Evolutionary conservation across 2,113 vertebrate genomes (phyloP).

Genomic region (Gila orcuttii): DNA sequence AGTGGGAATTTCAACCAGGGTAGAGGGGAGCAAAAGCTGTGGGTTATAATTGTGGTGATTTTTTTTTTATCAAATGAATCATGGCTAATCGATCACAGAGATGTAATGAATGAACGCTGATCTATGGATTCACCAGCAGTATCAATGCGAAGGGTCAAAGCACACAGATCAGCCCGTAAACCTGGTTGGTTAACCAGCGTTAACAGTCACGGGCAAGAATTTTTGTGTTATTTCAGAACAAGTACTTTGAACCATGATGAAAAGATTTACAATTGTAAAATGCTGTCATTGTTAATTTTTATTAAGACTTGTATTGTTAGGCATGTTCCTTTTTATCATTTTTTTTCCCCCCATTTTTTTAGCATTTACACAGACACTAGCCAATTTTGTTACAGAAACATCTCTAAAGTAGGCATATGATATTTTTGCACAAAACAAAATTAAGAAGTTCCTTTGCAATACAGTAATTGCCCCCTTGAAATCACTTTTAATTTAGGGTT

Average conservation of each 20-base stretch:
- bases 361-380: conserved; percentile 32
- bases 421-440: conserved; percentile 64
- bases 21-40: conserved; percentile 68
- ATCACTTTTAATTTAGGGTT: conserved; percentile 71
- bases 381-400: conserved; percentile 54
- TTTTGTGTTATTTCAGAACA: conserved; percentile 63
- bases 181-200: conserved; percentile 66
- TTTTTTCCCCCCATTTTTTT: conserved; percentile 57
- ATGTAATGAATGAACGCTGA: conserved; percentile 72
- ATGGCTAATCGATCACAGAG: conserved; percentile 73
- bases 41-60: conserved; percentile 81
- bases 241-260: conserved; percentile 62
- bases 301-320: conserved; percentile 63
- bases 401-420: conserved; percentile 60
- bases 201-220: conserved; percentile 68
- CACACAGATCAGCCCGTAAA: conserved; percentile 75
- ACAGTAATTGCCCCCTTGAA: conserved; percentile 67
- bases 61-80: conserved; percentile 70
- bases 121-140: conserved; percentile 79
- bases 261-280: conserved; percentile 62
- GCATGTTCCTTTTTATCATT: conserved; percentile 56
- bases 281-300: conserved; percentile 62
- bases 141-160: conserved; percentile 76
- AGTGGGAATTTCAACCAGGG: conserved; percentile 65
- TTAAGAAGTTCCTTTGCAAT: conserved; percentile 66